Percentiles rank a stretch among this genome's conserved stretches.
Conservation (phyloP, 2,797 vertebrate genomes). For the Megaceryle alcyon region DNA sequence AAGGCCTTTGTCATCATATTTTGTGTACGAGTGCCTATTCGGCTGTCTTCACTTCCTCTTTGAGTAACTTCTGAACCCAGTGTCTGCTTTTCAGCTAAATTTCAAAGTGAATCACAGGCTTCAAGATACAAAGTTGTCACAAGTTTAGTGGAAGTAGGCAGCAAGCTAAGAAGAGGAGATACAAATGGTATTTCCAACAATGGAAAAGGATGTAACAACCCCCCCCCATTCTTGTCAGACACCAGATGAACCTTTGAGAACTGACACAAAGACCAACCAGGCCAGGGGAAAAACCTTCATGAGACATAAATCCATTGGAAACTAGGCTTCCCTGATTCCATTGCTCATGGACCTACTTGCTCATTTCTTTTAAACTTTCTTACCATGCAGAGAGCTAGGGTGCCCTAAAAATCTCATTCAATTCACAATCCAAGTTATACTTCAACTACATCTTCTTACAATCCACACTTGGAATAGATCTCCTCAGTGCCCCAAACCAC, state of each 20-base stretch:
- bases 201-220: neutral
- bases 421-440: neutral
- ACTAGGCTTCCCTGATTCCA: neutral
- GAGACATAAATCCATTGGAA: neutral
- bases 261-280: neutral
- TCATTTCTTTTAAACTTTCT: neutral
- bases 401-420: neutral
- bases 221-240: neutral
- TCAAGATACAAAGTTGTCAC: neutral
- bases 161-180: neutral
- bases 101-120: neutral
- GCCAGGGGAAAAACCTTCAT: neutral
- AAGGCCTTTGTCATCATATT: slow-evolving; percentile 7
- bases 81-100: neutral
- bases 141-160: neutral
- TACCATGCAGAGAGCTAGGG: neutral
- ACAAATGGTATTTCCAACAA: neutral
- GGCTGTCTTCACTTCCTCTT: slow-evolving; percentile 38
- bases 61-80: neutral
- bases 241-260: neutral
- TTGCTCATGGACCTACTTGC: neutral
- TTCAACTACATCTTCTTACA: neutral
- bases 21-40: neutral
- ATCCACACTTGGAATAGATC: neutral
- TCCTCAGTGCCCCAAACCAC: neutral